Base-by-base conservation (phyloP, 2,888 invertebrate genomes). In the Ornithoptera alexandrae region DNA sequence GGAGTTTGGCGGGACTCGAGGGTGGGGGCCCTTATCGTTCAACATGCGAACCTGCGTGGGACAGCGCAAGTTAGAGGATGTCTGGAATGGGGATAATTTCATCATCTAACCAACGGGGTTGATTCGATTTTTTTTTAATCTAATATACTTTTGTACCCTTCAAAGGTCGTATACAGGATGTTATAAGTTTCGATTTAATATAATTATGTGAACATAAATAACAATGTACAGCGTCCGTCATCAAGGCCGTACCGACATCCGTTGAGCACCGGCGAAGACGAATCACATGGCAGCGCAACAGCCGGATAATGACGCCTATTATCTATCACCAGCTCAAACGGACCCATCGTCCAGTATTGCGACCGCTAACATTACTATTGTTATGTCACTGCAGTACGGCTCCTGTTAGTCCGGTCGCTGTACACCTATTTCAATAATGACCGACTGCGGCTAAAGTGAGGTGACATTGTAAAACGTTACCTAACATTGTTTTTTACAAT, bases 291-390 rank as follows among this genome's bases (percentile, higher is more conserved):
- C 22, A 46, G 62, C 56, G 46, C 46, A 58, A 86, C 88, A 88
- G 88, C 77, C 87, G 76, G 77, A 72, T 88, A 85, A 89, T 88
- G 79, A 81, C 85, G 69, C 79, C 77, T 78, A 87, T 88, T 88
- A 86, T 76, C 71, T 73, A 74, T 69, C 71, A 71, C 80, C 79
- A 78, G 60, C 68, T 59, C 62, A 22, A 20, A 24, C 30, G 61
- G 67, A 70, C 59, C 42, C 57, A 1, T 53, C 57, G 20, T 61
- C 22, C 42, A n/a, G 46, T 17, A 10, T 24, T 10, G 24, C 62
- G 7, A 50, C 15, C 46, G 50, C n/a, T 20, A 12, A 58, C 46
- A 30, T 42, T 62, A 12, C 36, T n/a, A 18, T 58, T 36, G 62
- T 62, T 66, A 62, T 62, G 62, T 66, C 62, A 60, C 62, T 62